Base-by-base conservation (phyloP, 2,888 invertebrate genomes). In the Euzophera pinguis region DNA sequence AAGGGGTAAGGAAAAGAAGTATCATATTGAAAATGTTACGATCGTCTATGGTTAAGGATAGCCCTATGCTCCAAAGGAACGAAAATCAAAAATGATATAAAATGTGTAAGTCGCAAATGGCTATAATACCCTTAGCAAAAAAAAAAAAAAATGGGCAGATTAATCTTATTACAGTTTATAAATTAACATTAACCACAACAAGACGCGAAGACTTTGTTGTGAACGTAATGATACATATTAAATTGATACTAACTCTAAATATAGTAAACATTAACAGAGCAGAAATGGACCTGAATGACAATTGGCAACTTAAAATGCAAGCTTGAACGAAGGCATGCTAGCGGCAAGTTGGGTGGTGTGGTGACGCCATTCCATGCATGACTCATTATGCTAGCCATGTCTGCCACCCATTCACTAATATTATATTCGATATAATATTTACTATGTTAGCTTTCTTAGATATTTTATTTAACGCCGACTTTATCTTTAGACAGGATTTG, bases 321-420 rank as follows among this genome's bases (percentile, higher is more conserved):
- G 39, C 37, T 48, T 43, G 45, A 4, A 8, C 32, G 32, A 4
- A 13, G 14, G 32, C 10, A 9, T 45, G 12, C 10, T 22, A 5
- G 22, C 45, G 45, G 45, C 45, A 45, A 32, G 32, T 47, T 41
- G 29, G 57, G 55, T 34, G 45, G 32, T 45, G 41, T 17, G 41
- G 56, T 79, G 79, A 76, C 78, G 78, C 62, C 71, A 78, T 58
- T 55, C 43, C 71, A 78, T 58, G 57, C 47, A 53, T 75, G 73
- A 75, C 60, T 75, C 73, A 73, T 53, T 52, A 51, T 54, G 37
- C 61, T 54, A 64, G 65, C 63, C 65, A 61, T 65, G 68, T 68
- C 71, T 73, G 62, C 50, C 60, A 56, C 56, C 64, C 65, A 70
- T 70, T 68, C 64, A 68, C 63, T 61, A 64, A 53, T 52, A n/a